Evolutionary conservation across 2,797 vertebrate species (phyloP).

Genomic region (Crax fasciolata): DNA sequence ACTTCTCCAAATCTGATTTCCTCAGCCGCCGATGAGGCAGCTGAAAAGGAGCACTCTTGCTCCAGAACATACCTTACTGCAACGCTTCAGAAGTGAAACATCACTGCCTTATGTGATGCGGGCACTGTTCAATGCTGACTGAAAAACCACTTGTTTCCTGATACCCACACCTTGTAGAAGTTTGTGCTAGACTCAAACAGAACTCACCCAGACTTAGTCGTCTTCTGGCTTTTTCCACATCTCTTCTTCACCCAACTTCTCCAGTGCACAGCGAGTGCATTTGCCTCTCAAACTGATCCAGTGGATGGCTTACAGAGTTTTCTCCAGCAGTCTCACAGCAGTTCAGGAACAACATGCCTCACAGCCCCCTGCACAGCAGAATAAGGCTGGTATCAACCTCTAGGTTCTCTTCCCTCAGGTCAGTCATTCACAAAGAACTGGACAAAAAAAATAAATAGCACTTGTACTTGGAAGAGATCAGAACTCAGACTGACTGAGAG

Average conservation of each 20-base stretch:
- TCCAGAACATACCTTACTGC: not conserved
- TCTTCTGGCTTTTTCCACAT: not conserved
- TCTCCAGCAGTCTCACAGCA: not conserved
- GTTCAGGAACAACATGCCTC: not conserved
- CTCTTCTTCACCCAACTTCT: not conserved
- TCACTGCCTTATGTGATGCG: not conserved
- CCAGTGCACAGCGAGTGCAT: not conserved
- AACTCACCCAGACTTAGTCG: not conserved
- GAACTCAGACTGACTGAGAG: not conserved
- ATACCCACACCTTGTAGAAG: not conserved
- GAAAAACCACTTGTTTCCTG: not conserved
- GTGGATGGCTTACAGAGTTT: not conserved
- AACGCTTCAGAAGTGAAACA: not conserved
- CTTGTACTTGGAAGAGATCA: not conserved
- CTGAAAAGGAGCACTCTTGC: not conserved
- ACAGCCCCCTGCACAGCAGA: not conserved
- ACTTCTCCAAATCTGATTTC: not conserved
- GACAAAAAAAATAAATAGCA: fast-evolving
- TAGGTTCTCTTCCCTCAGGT: not conserved
- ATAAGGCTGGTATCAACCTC: not conserved
- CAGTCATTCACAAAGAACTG: not conserved
- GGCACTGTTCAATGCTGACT: not conserved
- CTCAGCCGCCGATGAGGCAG: not conserved
- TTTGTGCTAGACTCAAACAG: not conserved
- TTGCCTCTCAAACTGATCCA: not conserved